Conservation (phyloP, 2,113 vertebrate species). For the Struthidea cinerea region DNA sequence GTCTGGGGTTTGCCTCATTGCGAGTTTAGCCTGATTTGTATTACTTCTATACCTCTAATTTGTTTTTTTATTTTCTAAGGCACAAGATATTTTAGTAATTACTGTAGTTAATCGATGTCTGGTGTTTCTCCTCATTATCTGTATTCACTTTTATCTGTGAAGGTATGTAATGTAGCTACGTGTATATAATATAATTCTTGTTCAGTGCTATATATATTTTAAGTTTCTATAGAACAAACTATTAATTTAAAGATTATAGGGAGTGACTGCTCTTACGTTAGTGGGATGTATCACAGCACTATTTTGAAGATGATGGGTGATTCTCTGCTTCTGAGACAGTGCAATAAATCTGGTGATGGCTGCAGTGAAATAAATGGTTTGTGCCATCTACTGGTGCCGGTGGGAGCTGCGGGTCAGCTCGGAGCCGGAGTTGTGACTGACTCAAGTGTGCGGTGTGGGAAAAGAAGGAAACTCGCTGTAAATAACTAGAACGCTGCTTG, state of each 20-base stretch:
- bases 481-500: rapidly evolving
- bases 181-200: background rate
- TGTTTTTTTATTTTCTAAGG: background rate
- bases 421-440: background rate
- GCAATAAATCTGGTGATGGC: background rate
- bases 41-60: background rate
- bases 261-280: background rate
- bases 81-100: background rate
- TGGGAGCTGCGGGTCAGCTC: conserved; percentile 18
- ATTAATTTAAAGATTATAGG: background rate
- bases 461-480: background rate
- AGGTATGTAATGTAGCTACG: background rate
- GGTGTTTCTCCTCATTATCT: background rate
- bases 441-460: rapidly evolving
- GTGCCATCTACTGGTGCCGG: conserved; percentile 54
- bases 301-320: background rate
- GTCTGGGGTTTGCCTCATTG: background rate
- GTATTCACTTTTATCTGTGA: background rate
- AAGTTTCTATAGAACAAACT: background rate
- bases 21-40: background rate
- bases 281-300: background rate
- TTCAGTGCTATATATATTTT: background rate
- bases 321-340: background rate
- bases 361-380: conserved; percentile 50
- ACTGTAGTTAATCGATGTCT: background rate